Evolutionary conservation across 2,888 invertebrate genomes (phyloP), one percentile per base, ranked within the genome.

Genomic region (Antheraea yamamai): DNA sequence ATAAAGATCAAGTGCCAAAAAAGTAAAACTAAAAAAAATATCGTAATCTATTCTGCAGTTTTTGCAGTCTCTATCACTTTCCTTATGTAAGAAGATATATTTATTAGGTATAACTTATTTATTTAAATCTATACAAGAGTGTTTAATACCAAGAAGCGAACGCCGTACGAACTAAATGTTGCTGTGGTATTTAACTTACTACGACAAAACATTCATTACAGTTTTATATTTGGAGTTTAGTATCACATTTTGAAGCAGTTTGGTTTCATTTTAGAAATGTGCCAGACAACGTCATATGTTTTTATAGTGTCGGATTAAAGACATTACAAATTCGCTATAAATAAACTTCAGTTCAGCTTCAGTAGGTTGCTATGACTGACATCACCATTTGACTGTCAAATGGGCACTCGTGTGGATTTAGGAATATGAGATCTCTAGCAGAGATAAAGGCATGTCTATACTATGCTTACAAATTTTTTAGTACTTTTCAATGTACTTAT

Each of bases 371-470:
- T 75, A 76, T 88, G 87, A 88, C 86, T 87, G 88, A 89, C 89
- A 89, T 89, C 89, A 89, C 84, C 87, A 91, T 91, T 91, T 89
- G 90, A 88, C 90, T 86, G 89, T 88, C 89, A 92, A 91, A 92
- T 91, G 86, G 85, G 87, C 85, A 87, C 88, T 89, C 87, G 86
- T 88, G 58, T 71, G 74, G 84, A 87, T 85, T 86, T 86, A 84
- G 80, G 80, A 83, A 80, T 81, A 83, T 77, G 71, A 68, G 39
- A 68, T 23, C 55, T 39, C 70, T 35, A 58, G 74, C 55, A 66
- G 64, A 70, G 47, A 4, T 74, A 23, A 74, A 55, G 74, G 14
- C n/a, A 66, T 30, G 18, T 70, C 26, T 55, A 74, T 58, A 39
- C 52, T 70, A 10, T 23, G 16, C 16, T 12, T n/a, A 7, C 14